Base-by-base conservation (phyloP, 1,140 invertebrate species). In the Conopomorpha cramerella region DNA sequence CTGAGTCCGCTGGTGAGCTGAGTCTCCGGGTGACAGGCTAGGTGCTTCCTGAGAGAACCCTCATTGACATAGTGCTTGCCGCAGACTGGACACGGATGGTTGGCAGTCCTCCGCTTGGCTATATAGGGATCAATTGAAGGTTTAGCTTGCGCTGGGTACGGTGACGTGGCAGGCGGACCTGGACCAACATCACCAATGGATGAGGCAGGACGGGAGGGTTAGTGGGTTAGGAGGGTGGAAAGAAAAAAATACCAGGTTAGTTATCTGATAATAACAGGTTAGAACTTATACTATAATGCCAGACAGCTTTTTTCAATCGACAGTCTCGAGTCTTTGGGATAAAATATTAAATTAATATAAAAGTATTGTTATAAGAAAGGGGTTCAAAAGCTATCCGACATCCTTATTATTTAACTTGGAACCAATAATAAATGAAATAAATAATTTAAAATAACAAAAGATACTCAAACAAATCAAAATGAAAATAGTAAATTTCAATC, bases 31-130 rank as follows among this genome's bases (percentile, higher is more conserved):
- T 96, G 93, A 59, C 91, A 93, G 36, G 91, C 90, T 49, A 95
- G 82, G 74, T 96, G 93, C 73, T 95, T 95, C 51, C 92, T 84
- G 41, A 95, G 79, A 43, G 91, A 93, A 44, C 93, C 93, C 77
- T 96, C 93, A 77, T 95, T 96, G 46, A 95, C 92, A 77, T 95
- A 96, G 72, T 94, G 91, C 73, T 95, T 95, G 38, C 93, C 93
- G 72, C 93, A 96, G 7, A 96, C 90, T 11, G 92, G 93, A 72
- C 93, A 96, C 26, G 92, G 92, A 76, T 95, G 92, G 70, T 94
- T 95, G 40, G 93, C 91, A 29, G 91, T 94, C 72, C 92, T 82
- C 76, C 93, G 84, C 81, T 95, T 95, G 58, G 91, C 92, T 88
- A 91, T 81, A 82, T 90, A 92, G 82, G 79, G 82, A 79, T 86